A percentile compares a stretch with the other conserved stretches of the same genome.
These are phyloP conservation scores for Drosophila lini DNA, from an alignment of 1,140 invertebrate species.

Conservation along the genomic window DNA sequence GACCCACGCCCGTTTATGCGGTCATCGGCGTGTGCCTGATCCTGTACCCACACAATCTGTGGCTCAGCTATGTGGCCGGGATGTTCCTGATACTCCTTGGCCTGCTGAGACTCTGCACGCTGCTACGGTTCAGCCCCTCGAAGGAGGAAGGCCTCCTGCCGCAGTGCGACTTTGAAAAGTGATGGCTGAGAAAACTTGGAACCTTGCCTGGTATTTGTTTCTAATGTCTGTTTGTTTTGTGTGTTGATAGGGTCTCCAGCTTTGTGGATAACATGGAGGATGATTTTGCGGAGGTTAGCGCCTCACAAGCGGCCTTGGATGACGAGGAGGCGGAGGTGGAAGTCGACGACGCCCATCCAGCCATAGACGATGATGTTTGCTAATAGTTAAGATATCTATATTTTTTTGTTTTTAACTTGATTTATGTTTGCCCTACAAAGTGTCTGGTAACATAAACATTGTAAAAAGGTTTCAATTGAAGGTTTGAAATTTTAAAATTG, in stretches of 20 bases:
- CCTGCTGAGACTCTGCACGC: slow-evolving; percentile 64
- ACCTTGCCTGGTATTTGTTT: slow-evolving; percentile 27
- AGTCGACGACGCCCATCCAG: slow-evolving; percentile 41
- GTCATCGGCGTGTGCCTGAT: slow-evolving; percentile 69
- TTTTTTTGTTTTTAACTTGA: not conserved
- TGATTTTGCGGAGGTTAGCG: slow-evolving; percentile 64
- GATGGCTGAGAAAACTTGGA: slow-evolving; percentile 26
- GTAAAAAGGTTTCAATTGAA: slow-evolving; percentile 39
- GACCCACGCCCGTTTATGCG: slow-evolving; percentile 72
- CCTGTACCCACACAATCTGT: slow-evolving; percentile 80
- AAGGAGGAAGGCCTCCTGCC: slow-evolving; percentile 80
- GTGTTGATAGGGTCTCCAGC: slow-evolving; percentile 65
- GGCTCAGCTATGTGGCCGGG: slow-evolving; percentile 82
- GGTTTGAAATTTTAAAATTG: not conserved
- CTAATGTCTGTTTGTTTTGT: slow-evolving; percentile 44
- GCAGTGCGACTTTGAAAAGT: slow-evolving; percentile 82
- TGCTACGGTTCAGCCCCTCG: slow-evolving; percentile 58
- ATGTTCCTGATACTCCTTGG: slow-evolving; percentile 72
- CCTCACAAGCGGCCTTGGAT: slow-evolving; percentile 55
- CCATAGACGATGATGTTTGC: slow-evolving; percentile 74
- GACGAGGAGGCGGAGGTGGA: slow-evolving; percentile 70
- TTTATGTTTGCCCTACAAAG: not conserved
- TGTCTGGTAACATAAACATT: slow-evolving; percentile 2
- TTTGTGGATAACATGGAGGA: slow-evolving; percentile 74
- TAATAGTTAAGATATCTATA: slow-evolving; percentile 45